Evolutionary conservation across 2,797 vertebrate species (phyloP).

Genomic region (Sebastes matsubarae): DNA sequence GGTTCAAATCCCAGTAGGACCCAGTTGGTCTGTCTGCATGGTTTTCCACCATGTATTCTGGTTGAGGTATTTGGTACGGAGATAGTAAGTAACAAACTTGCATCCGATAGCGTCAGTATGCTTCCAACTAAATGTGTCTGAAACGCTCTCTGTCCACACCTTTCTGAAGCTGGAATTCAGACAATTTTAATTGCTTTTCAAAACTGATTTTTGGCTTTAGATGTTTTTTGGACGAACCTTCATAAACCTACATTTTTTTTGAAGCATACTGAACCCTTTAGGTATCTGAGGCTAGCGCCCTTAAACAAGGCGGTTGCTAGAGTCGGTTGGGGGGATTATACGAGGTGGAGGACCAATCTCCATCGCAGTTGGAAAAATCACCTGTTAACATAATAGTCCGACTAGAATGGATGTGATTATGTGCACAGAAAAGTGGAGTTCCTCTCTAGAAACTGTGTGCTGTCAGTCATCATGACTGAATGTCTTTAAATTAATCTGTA

Average conservation of each 20-base stretch:
- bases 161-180: not conserved
- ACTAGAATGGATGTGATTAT: not conserved
- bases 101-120: not conserved
- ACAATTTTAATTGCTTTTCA: not conserved
- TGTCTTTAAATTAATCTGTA: not conserved
- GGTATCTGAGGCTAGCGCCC: not conserved
- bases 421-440: not conserved
- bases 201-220: not conserved
- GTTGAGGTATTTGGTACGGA: not conserved
- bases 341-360: not conserved
- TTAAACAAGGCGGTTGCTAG: not conserved
- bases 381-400: not conserved
- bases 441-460: not conserved
- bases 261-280: not conserved
- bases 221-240: not conserved
- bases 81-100: not conserved
- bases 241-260: not conserved
- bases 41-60: not conserved
- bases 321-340: not conserved
- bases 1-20: not conserved
- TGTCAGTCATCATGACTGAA: not conserved
- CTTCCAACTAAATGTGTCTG: not conserved
- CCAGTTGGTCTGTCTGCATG: not conserved
- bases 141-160: not conserved
- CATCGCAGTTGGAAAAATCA: not conserved